Evolutionary conservation across 2,797 vertebrate species (phyloP), one percentile per base, ranked within the genome.

Genomic region (Rousettus madagascariensis): DNA sequence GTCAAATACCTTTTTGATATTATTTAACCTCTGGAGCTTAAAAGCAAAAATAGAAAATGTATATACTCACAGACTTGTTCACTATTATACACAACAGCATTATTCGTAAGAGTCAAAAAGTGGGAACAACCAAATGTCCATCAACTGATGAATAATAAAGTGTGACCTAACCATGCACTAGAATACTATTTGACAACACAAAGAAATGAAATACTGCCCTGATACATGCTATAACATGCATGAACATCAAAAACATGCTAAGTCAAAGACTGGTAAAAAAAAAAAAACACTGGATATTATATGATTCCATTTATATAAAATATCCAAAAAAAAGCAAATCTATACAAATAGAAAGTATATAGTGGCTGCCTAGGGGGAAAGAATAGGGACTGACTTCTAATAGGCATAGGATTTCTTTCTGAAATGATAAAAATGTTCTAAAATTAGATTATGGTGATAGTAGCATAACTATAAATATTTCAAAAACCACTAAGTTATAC

Each of bases 401-500:
- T 8, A 43, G 26, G 22, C 68, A 84, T 0, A 74, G 30, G 8
- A 20, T 75, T 89, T 94, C 86, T 86, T 86, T 85, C 59, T 89
- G 38, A 36, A 53, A n/a, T 66, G 30, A 94, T 61, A 65, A 80
- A 92, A 90, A 79, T 24, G 43, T 90, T 41, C 46, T 66, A 88
- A 66, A 85, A 92, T 36, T 68, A 86, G 86, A 51, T 75, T 74
- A 83, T 2, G 6, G 20, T 86, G 46, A 82, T 22, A 91, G 17
- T 4, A 85, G 77, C 26, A 8, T 66, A 86, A 95, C 13, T 57
- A 11, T 46, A 79, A 82, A 78, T 65, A 89, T 30, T 63, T 10
- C 91, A 74, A 86, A 88, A 90, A 86, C 4, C 75, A 97, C n/a
- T 83, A 11, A 91, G 86, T 0, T 77, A 15, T 33, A 51, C 6